phyloP scores from a whole-genome alignment of 1,140 invertebrate species.

The Ditylenchus dipsaci region DNA sequence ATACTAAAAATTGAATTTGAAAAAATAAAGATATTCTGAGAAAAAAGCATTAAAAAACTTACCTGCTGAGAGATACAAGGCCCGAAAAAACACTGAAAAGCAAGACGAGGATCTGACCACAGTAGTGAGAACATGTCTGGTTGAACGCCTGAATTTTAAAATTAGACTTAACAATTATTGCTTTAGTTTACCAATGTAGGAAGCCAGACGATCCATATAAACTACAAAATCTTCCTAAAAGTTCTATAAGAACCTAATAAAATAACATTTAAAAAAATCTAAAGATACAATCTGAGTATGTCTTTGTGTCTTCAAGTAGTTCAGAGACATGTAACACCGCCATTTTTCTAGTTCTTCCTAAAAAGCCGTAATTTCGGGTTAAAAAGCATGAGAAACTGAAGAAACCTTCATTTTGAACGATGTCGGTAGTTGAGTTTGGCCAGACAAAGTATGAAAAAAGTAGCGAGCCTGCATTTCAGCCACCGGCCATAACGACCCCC shows the following conservation, averaged over 20 bases:
- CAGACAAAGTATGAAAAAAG: conserved; percentile 32
- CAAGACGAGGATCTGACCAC: neutral
- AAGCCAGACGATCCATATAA: neutral
- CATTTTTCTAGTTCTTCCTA: conserved; percentile 20
- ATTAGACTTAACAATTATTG: no score
- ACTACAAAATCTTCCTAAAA: neutral
- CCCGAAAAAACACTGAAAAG: neutral
- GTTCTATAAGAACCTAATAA: no score
- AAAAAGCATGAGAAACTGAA: no score
- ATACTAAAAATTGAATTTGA: no score
- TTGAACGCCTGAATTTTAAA: neutral
- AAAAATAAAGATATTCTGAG: no score
- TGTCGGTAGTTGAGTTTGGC: conserved; percentile 22
- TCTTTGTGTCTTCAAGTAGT: conserved; percentile 30
- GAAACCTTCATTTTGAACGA: conserved; percentile 26
- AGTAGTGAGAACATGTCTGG: neutral
- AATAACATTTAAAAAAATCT: no score
- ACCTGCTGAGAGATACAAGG: neutral
- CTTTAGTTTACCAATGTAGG: neutral
- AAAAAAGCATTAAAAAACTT: neutral
- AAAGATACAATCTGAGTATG: conserved; percentile 24
- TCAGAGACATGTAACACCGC: conserved; percentile 24
- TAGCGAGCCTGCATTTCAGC: conserved; percentile 33
- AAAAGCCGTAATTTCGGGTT: no score
- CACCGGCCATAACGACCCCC: conserved; percentile 27